Evolutionary conservation across 2,113 vertebrate genomes (phyloP), one percentile per base, ranked within the genome.

Genomic region (Orcinus orca): DNA sequence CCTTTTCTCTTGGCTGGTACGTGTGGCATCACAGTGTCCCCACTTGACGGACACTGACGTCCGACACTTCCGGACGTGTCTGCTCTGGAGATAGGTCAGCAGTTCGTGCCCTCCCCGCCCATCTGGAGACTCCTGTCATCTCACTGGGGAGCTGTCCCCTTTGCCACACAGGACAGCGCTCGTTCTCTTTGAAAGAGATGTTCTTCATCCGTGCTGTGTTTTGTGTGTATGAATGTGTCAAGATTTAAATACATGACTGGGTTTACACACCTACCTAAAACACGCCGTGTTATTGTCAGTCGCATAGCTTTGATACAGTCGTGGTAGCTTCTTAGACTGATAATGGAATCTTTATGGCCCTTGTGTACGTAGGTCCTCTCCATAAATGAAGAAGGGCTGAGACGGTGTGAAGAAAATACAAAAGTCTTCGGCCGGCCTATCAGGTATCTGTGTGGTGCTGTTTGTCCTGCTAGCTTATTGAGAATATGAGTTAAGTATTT

Each of bases 371-470:
- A 99, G 99, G 99, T 99, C 38, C 99, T 99, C 60, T 99, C 99
- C 93, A 99, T 99, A 97, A 99, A 99, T 15, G 99, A 99, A 88
- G 99, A 99, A 97, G 99, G 99, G 63, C 98, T 99, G 96, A 98
- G 99, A 38, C 98, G 99, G 2, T 99, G 99, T 93, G 99, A 99
- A 55, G 99, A 99, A 95, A 99, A 99, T 79, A 99, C 99, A 0
- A 99, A 99, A 97, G 99, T 99, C 12, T 99, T 99, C 58, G 99
- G 99, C 70, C 99, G 99, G 50, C 99, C 99, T 2, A 99, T 99
- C 96, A 99, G 99, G 99, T 99, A 98, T 96, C 9, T 12, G 36
- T 2, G n/a, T 1, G 2, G 1, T n/a, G 38, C 50, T 11, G 2
- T 14, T 84, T 21, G 88, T 76, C 73, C 60, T 8, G 36, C 85